Evolutionary conservation across 1,140 invertebrate species (phyloP), one percentile per base, ranked within the genome.

Genomic region (Potamilus streckersoni): DNA sequence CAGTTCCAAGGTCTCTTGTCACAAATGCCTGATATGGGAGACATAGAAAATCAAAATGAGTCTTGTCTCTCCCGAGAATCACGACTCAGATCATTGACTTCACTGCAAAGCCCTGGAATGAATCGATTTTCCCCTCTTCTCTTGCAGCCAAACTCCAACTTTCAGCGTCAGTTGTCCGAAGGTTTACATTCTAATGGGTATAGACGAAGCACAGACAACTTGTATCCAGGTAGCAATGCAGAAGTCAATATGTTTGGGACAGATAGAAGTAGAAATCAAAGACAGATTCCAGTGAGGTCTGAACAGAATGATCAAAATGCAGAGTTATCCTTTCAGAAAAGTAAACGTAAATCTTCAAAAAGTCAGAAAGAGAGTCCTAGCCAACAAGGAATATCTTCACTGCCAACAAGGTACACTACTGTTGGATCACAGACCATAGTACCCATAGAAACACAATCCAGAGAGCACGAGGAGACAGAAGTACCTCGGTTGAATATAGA

Each of bases 1-100:
- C 80, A 82, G 60, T 72, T 83, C 69, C 81, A 83, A 38, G 49
- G 23, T 23, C 62, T 75, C 58, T 49, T 58, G 71, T 27, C 59
- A 38, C 65, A 73, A 55, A n/a, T 64, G 61, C 20, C 23, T 23
- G 63, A 76, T 23, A 61, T 27, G 49, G 27, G 31, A 19, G 71
- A 62, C 23, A 38, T 60, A 60, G 64, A 63, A 49, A 27, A 20
- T 58, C n/a, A 31, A 31, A 23, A 31, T 55, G 17, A n/a, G 56
- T n/a, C 62, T 49, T 38, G 60, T 49, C 27, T 57, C 68, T 19
- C 58, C 66, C 61, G 73, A 74, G 14, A 68, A 75, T 12, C 38
- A 14, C 55, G 78, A 61, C 65, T 72, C 23, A 65, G 78, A 19
- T 79, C 78, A n/a, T 49, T 73, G 14, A 68, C 71, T n/a, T 79